These are phyloP conservation scores for Colaptes auratus DNA, from an alignment of 2,113 vertebrate species.

Conservation along the genomic window DNA sequence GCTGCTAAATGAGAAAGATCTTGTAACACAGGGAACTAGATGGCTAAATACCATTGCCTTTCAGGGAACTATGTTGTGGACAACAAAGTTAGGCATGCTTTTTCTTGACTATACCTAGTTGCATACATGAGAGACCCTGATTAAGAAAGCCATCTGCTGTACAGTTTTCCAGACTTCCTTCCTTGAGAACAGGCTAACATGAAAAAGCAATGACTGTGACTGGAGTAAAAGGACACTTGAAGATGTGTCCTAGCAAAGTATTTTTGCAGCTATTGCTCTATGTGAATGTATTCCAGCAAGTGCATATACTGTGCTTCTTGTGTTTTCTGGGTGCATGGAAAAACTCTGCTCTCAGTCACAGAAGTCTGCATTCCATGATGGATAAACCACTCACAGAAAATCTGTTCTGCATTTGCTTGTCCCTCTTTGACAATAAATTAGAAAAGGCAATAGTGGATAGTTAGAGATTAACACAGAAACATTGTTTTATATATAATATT, in stretches of 20 bases:
- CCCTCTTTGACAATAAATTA: constrained; percentile 2
- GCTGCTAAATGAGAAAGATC: constrained; percentile 54
- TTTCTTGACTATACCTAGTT: neutral
- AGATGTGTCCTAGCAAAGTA: neutral
- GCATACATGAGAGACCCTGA: neutral
- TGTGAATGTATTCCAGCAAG: neutral
- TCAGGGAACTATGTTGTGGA: neutral
- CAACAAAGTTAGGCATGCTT: neutral
- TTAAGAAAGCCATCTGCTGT: neutral
- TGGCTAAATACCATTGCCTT: neutral
- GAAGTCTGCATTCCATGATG: constrained; percentile 1
- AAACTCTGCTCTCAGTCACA: neutral
- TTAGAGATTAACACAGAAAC: neutral
- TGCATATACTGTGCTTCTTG: accelerated
- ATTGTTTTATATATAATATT: neutral
- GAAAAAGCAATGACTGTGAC: neutral
- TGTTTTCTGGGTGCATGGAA: neutral
- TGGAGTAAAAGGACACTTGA: neutral
- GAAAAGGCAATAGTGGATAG: neutral
- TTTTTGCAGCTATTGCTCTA: neutral
- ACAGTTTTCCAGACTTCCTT: neutral
- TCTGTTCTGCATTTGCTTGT: constrained; percentile 3
- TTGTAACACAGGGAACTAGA: constrained; percentile 52
- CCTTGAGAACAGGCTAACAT: neutral
- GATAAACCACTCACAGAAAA: constrained; percentile 33